Evolutionary conservation across 2,888 invertebrate genomes (phyloP).

Genomic region (Frankliniella intonsa): DNA sequence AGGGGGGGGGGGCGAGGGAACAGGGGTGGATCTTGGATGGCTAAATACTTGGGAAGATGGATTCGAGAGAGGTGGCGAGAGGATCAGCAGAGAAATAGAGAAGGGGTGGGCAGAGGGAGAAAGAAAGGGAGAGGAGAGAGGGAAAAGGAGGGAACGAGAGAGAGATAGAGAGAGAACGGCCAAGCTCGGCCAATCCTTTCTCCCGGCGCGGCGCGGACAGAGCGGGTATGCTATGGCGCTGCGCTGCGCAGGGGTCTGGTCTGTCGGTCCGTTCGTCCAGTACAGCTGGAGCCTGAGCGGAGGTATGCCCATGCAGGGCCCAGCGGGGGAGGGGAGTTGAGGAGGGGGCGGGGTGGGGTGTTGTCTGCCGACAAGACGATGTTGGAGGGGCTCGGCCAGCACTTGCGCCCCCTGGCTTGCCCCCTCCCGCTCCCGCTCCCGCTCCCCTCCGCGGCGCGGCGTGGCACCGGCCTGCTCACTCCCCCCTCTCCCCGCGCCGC

Average conservation of each 20-base stretch:
- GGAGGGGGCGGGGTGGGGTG: neutral
- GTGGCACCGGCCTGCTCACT: neutral
- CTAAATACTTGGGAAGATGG: too few relatives aligned
- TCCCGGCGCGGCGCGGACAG: neutral
- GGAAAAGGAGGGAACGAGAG: neutral
- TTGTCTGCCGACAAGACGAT: neutral
- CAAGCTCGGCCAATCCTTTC: constrained; percentile 3
- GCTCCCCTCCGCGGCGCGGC: neutral
- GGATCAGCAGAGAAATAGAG: neutral
- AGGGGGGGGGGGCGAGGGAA: too few relatives aligned
- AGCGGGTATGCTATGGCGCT: neutral
- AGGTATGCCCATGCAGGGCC: neutral
- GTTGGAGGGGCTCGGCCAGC: constrained; percentile 7
- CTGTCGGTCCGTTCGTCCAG: neutral
- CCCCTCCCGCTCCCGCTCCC: neutral
- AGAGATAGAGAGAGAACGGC: neutral
- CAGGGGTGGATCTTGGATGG: too few relatives aligned
- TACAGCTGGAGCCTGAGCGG: neutral
- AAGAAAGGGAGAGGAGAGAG: neutral
- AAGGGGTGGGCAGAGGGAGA: neutral
- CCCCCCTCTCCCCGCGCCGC: neutral
- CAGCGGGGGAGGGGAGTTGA: neutral
- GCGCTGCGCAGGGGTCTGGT: neutral
- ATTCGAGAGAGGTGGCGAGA: neutral
- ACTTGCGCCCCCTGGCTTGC: constrained; percentile 3